A percentile compares a stretch with the other conserved stretches of the same genome.
Conservation (phyloP, 2,113 vertebrate genomes). For the Helogale parvula region DNA sequence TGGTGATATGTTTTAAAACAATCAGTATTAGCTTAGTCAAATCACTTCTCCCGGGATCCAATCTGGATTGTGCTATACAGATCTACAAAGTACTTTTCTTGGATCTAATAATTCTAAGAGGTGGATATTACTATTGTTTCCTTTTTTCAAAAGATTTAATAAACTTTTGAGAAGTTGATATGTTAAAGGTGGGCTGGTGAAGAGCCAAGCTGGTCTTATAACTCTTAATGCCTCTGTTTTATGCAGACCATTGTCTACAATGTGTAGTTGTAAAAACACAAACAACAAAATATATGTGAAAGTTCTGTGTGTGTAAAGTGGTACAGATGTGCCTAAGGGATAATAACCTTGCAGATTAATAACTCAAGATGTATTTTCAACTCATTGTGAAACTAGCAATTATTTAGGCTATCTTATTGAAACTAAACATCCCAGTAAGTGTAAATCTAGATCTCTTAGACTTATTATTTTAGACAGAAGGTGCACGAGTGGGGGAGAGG, state of each 20-base stretch:
- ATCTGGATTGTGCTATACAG: background rate
- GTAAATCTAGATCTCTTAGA: constrained; percentile 1
- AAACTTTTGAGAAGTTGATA: background rate
- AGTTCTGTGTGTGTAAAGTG: background rate
- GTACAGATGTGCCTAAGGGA: background rate
- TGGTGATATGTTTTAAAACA: background rate
- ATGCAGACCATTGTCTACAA: background rate
- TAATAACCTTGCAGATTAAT: background rate
- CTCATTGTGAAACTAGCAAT: background rate
- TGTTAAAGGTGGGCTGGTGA: background rate
- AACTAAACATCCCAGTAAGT: background rate
- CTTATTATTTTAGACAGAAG: too few species aligned
- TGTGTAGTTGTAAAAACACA: background rate
- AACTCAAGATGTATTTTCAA: background rate
- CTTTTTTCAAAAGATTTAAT: background rate
- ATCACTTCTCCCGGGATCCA: background rate
- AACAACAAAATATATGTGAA: background rate
- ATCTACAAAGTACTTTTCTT: background rate
- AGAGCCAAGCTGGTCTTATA: background rate
- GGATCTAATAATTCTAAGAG: background rate
- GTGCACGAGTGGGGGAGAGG: too few species aligned
- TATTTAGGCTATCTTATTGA: background rate
- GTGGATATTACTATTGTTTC: background rate
- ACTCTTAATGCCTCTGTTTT: background rate
- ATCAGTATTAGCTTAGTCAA: background rate